A percentile compares a stretch with the other conserved stretches of the same genome.
phyloP scores from a whole-genome alignment of 2,113 vertebrate species.

The Hemichromis elongatus region DNA sequence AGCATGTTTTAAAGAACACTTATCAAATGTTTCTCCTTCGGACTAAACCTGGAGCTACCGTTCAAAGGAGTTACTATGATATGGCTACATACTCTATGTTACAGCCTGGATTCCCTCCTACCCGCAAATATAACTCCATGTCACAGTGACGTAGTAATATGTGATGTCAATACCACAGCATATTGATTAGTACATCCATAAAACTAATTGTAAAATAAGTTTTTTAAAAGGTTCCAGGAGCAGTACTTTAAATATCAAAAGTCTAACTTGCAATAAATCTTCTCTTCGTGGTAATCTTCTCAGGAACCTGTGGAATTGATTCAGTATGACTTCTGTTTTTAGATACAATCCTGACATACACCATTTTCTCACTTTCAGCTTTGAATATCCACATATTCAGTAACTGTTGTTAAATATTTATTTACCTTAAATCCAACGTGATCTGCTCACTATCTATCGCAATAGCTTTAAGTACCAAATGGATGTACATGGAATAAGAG shows the following conservation, averaged over 20 bases:
- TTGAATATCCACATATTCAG: neutral
- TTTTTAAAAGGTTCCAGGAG: fast-evolving
- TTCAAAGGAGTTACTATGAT: neutral
- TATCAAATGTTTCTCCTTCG: neutral
- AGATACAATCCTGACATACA: neutral
- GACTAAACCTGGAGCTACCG: neutral
- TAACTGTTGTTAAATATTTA: neutral
- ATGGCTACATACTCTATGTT: neutral
- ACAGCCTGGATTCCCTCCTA: neutral
- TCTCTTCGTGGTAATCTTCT: neutral
- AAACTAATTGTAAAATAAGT: neutral
- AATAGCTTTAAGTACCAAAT: neutral
- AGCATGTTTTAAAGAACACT: too few relatives aligned
- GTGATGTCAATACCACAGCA: neutral
- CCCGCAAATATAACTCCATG: neutral
- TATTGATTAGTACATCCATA: neutral
- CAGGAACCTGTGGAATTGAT: neutral
- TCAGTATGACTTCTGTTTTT: neutral
- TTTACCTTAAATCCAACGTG: neutral
- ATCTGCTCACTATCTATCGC: neutral
- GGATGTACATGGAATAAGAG: too few relatives aligned
- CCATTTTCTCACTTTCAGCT: neutral
- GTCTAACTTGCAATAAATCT: neutral
- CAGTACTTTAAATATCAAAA: neutral
- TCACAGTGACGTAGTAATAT: neutral